Conservation (phyloP, 2,888 invertebrate genomes). For the Eucriotettix oculatus region DNA sequence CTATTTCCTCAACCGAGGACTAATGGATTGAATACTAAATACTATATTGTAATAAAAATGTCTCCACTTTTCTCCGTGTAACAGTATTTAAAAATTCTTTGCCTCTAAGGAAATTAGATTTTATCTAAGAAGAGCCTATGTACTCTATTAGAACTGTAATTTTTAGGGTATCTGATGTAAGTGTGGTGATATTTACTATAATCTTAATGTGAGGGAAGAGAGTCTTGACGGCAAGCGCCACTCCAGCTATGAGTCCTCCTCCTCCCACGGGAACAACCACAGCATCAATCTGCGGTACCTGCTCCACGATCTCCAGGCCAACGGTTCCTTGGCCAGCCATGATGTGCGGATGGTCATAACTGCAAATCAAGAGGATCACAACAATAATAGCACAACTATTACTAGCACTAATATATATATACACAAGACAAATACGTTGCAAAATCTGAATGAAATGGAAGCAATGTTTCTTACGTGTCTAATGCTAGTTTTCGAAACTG, state of each 20-base stretch:
- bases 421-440: background rate
- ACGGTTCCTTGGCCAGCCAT: conserved; percentile 92
- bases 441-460: background rate
- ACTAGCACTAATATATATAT: background rate
- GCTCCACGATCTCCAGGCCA: conserved; percentile 82
- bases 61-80: no score
- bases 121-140: no score
- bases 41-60: no score
- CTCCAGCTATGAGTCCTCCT: conserved; percentile 83
- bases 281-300: conserved; percentile 75
- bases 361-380: conserved; percentile 20
- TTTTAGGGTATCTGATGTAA: no score
- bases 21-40: no score
- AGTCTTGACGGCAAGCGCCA: conserved; percentile 76
- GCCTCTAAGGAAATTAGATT: no score
- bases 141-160: no score
- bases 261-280: conserved; percentile 86
- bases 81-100: no score
- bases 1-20: no score
- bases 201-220: conserved; percentile 67
- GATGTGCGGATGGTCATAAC: conserved; percentile 89
- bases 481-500: no score
- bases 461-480: no score
- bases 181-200: conserved; percentile 46
- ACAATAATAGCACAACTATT: background rate